Evolutionary conservation across 2,888 invertebrate genomes (phyloP).

Genomic region (Monoplex corrugatus): DNA sequence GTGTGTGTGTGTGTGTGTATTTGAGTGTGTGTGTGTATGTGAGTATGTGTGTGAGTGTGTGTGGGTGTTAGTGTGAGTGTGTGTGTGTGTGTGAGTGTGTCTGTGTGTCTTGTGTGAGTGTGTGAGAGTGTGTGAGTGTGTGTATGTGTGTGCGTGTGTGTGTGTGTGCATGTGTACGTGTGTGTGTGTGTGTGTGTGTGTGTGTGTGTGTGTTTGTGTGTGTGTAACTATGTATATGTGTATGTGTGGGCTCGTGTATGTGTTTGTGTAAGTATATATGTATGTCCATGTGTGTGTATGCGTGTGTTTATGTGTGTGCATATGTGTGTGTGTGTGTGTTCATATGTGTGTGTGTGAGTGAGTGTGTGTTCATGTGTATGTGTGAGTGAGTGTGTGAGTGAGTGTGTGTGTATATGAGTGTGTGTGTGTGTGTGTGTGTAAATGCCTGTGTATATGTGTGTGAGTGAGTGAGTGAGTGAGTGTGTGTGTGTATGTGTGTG

Average conservation of each 20-base stretch:
- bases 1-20: too few species aligned
- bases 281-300: background rate
- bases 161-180: background rate
- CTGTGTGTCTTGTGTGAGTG: too few species aligned
- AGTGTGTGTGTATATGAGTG: background rate
- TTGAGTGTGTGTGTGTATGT: background rate
- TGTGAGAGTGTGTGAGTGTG: background rate
- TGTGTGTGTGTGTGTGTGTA: background rate
- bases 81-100: too few species aligned
- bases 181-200: background rate
- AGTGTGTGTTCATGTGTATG: background rate
- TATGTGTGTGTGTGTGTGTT: background rate
- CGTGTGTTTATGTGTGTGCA: background rate
- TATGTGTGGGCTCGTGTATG: background rate
- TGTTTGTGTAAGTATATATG: background rate
- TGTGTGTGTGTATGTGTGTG: background rate
- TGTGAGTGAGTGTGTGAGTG: background rate
- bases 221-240: background rate
- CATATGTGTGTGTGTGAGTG: background rate
- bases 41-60: background rate
- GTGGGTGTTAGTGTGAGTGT: background rate
- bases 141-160: background rate
- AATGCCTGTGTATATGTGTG: constrained; percentile 10
- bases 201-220: background rate
- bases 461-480: background rate